Conservation (phyloP, 2,113 vertebrate species). For the Leuciscus idus region DNA sequence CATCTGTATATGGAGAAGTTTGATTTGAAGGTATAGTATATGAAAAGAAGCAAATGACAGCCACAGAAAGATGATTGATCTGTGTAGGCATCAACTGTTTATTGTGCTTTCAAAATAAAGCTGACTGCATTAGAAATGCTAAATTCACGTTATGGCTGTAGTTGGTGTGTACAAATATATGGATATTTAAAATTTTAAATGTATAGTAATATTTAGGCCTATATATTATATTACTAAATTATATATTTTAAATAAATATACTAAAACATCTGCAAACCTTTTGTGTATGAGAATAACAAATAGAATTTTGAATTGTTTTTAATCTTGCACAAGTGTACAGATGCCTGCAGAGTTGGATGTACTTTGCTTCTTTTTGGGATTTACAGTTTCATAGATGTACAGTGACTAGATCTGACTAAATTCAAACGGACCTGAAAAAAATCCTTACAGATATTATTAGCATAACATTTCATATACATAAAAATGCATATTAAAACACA, state of each 20-base stretch:
- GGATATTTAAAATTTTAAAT: background rate
- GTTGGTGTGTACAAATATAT: background rate
- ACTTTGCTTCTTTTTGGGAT: slow-evolving; percentile 51
- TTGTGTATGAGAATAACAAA: background rate
- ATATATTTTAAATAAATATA: background rate
- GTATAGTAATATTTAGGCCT: background rate
- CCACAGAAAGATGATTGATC: slow-evolving; percentile 3
- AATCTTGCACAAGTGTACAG: background rate
- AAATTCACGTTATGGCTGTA: background rate
- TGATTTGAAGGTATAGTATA: slow-evolving; percentile 46
- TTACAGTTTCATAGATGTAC: slow-evolving; percentile 60
- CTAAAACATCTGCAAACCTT: background rate
- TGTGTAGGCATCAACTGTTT: background rate
- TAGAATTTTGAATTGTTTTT: background rate
- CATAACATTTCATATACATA: background rate
- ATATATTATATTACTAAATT: background rate
- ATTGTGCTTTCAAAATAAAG: background rate
- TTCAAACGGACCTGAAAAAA: background rate
- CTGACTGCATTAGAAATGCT: background rate
- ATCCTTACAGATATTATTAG: background rate
- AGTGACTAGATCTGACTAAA: slow-evolving; percentile 58
- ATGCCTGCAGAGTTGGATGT: slow-evolving; percentile 50
- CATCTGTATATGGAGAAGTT: slow-evolving; percentile 26
- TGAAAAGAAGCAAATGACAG: slow-evolving; percentile 56
- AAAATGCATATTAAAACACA: background rate